Evolutionary conservation across 2,888 invertebrate species (phyloP), one percentile per base, ranked within the genome.

Genomic region (Pandemis corylana): DNA sequence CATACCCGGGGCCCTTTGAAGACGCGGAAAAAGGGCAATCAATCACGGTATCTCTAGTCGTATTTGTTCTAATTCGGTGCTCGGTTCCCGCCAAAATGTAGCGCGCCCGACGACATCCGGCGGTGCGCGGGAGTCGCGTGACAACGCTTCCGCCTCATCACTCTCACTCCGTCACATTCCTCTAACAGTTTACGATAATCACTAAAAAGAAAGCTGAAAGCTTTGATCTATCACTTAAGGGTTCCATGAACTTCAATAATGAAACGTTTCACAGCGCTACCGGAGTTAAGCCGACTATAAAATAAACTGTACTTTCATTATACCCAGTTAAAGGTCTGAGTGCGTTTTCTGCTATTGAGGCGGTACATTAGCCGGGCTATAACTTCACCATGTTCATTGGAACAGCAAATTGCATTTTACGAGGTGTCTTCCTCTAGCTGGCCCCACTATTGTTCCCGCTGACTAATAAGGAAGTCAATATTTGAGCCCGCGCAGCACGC

Each of bases 391-490:
- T 61, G 59, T 51, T 77, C 66, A 69, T 77, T 77, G 73, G 65
- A 67, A 76, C 71, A 71, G 67, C 76, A 78, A 77, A 77, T 80
- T 82, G 85, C 85, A 82, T 81, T 87, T 89, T 84, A 87, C 83
- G 80, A 82, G 79, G 80, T 82, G 85, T 87, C 84, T 87, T 89
- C 88, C 86, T 88, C 79, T 79, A 67, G 78, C 80, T 85, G 87
- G 85, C 87, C 81, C 88, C 86, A 83, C 87, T 81, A 90, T 92
- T 92, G 92, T 92, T 93, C 87, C 83, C 79, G 80, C 78, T 82
- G 83, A 84, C 88, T 92, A 93, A 94, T 92, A 90, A 93, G 94
- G 94, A 94, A 94, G 93, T 90, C 84, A 93, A 93, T 91, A 90
- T 93, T 93, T 91, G 89, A 84, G 87, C 83, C 82, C 84, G 86